Percentiles rank a stretch among this genome's conserved stretches.
Evolutionary conservation across 2,113 vertebrate genomes (phyloP).

Genomic region (Chrysemys picta): DNA sequence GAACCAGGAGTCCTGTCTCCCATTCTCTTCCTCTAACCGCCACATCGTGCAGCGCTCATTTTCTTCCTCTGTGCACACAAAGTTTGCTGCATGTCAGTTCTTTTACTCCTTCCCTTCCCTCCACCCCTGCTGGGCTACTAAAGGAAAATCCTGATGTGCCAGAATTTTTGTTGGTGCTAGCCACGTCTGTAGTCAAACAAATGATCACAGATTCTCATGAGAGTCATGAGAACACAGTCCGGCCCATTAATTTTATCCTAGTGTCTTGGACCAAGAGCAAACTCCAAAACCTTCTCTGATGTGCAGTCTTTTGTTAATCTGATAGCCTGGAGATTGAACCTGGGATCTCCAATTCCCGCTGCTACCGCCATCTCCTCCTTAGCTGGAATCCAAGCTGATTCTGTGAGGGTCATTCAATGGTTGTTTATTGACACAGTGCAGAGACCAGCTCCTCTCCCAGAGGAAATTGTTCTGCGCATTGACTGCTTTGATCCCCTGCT

Average conservation of each 20-base stretch:
- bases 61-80: background rate
- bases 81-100: background rate
- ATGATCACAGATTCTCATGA: background rate
- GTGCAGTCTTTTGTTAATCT: background rate
- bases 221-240: background rate
- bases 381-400: fast-evolving
- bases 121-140: background rate
- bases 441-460: slow-evolving; percentile 32
- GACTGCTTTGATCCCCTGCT: background rate
- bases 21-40: background rate
- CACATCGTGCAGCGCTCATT: background rate
- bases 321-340: background rate
- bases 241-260: background rate
- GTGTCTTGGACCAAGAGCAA: background rate
- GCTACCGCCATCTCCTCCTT: background rate
- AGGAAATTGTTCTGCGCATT: slow-evolving; percentile 14
- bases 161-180: background rate
- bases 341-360: background rate
- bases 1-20: background rate
- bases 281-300: background rate
- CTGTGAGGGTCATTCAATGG: background rate
- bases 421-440: slow-evolving; percentile 26
- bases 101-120: background rate
- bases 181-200: fast-evolving
- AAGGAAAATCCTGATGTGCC: background rate